A percentile compares a stretch with the other conserved stretches of the same genome.
Conservation (phyloP, 2,113 vertebrate species). For the Callaeas wilsoni region DNA sequence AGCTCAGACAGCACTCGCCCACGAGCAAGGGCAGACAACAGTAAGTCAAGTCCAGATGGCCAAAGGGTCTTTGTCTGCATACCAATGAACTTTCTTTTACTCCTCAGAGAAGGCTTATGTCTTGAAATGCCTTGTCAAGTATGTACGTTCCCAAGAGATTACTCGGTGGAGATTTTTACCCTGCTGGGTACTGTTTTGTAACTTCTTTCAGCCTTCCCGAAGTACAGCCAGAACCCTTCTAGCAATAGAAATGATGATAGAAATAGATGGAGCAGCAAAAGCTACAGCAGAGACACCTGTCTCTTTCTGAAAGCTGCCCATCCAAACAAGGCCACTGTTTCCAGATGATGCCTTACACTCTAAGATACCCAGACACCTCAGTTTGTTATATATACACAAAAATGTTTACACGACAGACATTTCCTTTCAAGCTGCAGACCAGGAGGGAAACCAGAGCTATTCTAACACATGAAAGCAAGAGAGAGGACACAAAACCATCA, state of each 20-base stretch:
- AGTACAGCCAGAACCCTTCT: not conserved
- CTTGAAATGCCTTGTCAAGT: not conserved
- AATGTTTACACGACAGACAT: not conserved
- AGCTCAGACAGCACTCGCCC: conserved; percentile 21
- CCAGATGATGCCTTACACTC: not conserved
- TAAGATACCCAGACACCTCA: not conserved
- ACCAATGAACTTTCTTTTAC: not conserved
- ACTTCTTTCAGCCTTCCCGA: not conserved
- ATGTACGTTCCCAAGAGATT: not conserved
- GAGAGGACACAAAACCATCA: not conserved
- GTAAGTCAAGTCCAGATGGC: not conserved
- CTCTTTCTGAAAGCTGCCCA: not conserved
- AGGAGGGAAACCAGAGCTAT: not conserved
- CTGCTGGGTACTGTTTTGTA: not conserved
- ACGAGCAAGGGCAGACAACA: not conserved
- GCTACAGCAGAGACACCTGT: not conserved
- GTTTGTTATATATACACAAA: not conserved
- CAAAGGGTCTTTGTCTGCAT: not conserved
- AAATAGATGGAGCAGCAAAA: not conserved
- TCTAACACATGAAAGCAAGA: not conserved
- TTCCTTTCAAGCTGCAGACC: not conserved
- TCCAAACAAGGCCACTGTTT: not conserved
- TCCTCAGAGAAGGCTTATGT: not conserved
- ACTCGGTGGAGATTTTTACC: not conserved
- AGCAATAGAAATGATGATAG: not conserved